Evolutionary conservation across 2,888 invertebrate genomes (phyloP).

Genomic region (Mycalesis mineus): DNA sequence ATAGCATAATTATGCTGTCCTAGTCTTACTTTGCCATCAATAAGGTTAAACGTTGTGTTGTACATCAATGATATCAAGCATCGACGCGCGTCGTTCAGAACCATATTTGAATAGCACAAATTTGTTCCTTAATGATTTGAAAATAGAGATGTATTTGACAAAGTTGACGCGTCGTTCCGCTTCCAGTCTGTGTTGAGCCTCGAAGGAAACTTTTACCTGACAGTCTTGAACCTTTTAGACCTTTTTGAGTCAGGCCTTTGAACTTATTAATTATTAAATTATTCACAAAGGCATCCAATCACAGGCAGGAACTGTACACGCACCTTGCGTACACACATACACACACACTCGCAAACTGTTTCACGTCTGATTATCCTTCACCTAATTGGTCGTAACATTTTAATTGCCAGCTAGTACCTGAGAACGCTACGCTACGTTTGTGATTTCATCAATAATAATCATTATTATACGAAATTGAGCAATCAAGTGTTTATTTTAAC

Average conservation of each 20-base stretch:
- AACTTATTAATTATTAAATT: neutral
- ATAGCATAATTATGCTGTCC: no score
- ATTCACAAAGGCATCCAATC: neutral
- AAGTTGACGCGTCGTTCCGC: no score
- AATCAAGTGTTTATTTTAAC: neutral
- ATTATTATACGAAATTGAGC: neutral
- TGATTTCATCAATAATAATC: neutral
- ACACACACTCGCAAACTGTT: neutral
- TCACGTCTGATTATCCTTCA: slow-evolving; percentile 1
- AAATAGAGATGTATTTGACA: no score
- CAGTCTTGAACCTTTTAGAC: neutral
- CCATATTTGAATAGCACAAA: no score
- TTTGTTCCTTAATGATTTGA: no score
- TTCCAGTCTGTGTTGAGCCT: no score
- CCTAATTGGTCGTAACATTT: slow-evolving; percentile 10
- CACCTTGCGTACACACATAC: neutral
- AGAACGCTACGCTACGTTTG: neutral
- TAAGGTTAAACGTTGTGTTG: no score
- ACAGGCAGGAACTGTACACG: neutral
- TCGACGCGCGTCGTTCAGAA: no score
- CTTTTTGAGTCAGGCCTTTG: neutral
- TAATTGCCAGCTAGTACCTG: slow-evolving; percentile 4
- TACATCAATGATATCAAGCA: no score
- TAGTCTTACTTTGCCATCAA: no score
- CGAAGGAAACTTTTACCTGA: neutral